Conservation (phyloP, 2,113 vertebrate genomes). For the Perca fluviatilis region DNA sequence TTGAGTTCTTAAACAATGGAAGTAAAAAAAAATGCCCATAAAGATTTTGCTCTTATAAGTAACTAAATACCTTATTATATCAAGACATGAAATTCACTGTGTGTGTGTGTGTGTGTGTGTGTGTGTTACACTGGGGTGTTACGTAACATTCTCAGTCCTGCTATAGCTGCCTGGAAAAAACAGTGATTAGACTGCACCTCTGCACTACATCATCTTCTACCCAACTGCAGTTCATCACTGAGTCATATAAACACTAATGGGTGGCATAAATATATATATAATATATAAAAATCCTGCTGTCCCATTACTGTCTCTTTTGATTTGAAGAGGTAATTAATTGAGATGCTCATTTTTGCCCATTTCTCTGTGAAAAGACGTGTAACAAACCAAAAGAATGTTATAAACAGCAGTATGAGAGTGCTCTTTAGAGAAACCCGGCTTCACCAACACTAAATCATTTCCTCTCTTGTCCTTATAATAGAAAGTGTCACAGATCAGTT, state of each 20-base stretch:
- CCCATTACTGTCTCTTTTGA: constrained; percentile 12
- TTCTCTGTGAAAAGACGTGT: neutral
- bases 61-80: no score
- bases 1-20: neutral
- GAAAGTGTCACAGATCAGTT: neutral
- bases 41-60: no score
- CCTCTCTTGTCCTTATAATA: constrained; percentile 2
- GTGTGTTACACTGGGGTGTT: constrained; percentile 48
- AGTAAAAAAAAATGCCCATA: neutral
- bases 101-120: constrained; percentile 25
- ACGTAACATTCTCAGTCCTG: constrained; percentile 57
- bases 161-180: constrained; percentile 48
- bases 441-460: neutral
- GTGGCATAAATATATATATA: neutral
- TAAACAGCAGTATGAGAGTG: neutral
- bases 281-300: constrained; percentile 9
- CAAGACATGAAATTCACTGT: neutral
- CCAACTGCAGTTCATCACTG: constrained; percentile 45
- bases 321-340: constrained; percentile 1
- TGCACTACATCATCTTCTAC: constrained; percentile 36
- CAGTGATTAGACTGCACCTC: constrained; percentile 37
- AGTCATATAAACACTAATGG: constrained; percentile 28
- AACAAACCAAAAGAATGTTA: neutral
- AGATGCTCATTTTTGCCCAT: neutral
- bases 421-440: neutral